Evolutionary conservation across 2,888 invertebrate species (phyloP).

Genomic region (Ptilodon capucinus): DNA sequence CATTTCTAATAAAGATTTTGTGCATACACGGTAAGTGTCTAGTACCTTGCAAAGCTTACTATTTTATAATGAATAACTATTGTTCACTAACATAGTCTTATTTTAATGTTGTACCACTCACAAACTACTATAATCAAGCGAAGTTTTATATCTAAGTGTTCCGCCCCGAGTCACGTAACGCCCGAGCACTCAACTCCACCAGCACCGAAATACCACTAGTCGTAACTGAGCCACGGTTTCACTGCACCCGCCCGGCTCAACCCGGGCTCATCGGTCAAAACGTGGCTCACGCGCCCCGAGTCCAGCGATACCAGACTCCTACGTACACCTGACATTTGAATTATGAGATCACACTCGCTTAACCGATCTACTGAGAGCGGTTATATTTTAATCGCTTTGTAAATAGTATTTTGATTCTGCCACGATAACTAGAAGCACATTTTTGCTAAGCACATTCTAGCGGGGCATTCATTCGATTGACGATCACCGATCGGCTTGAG

Average conservation of each 20-base stretch:
- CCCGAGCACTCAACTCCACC: constrained; percentile 64
- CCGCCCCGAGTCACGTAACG: constrained; percentile 58
- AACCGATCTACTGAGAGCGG: constrained; percentile 1
- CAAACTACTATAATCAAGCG: constrained; percentile 32
- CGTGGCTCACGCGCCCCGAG: constrained; percentile 28
- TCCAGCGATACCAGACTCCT: constrained; percentile 17
- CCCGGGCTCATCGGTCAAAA: constrained; percentile 18
- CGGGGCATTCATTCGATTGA: neutral
- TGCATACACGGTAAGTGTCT: too few species aligned
- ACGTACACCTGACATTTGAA: constrained; percentile 31
- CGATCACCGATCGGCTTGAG: neutral
- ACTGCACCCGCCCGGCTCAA: constrained; percentile 2
- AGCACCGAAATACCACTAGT: constrained; percentile 46
- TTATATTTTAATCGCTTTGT: constrained; percentile 22
- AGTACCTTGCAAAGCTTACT: too few species aligned
- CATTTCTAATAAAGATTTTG: too few species aligned
- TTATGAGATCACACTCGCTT: constrained; percentile 8
- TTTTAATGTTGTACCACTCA: too few species aligned
- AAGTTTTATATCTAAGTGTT: constrained; percentile 36
- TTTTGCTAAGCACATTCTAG: neutral
- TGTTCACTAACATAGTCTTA: too few species aligned
- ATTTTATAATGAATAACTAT: too few species aligned
- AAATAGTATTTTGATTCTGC: constrained; percentile 16
- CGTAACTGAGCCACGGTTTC: constrained; percentile 22
- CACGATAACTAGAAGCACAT: constrained; percentile 14